Conservation (phyloP, 1,140 invertebrate species). For the Phymastichus coffea region DNA sequence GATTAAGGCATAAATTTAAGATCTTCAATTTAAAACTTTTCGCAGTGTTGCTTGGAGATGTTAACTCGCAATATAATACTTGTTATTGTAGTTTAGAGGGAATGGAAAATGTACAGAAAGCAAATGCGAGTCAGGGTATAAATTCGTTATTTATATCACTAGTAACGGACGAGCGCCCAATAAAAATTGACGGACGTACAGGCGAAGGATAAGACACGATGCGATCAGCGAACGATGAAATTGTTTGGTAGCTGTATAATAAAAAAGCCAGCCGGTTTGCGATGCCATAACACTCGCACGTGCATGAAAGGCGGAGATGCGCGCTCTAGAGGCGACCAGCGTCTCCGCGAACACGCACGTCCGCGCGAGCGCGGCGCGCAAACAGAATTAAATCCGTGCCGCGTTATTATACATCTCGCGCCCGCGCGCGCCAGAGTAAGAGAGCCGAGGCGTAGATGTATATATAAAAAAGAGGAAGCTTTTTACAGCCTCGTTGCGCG, state of each 20-base stretch:
- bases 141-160: not conserved
- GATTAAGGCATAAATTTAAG: too few species aligned
- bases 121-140: not conserved
- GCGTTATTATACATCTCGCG: not conserved
- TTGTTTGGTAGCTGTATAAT: not conserved
- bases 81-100: too few species aligned
- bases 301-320: not conserved
- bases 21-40: too few species aligned
- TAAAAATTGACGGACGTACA: not conserved
- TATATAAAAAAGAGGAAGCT: too few species aligned
- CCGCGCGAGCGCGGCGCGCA: not conserved
- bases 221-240: conserved; percentile 7
- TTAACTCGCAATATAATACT: too few species aligned
- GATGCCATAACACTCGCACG: too few species aligned
- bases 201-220: not conserved
- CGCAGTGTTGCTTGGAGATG: too few species aligned
- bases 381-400: not conserved
- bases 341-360: not conserved
- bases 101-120: not conserved
- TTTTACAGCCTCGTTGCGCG: too few species aligned
- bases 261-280: not conserved
- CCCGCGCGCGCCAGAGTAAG: too few species aligned
- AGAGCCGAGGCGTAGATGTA: too few species aligned
- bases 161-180: not conserved
- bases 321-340: too few species aligned